Percentiles rank a stretch among this genome's conserved stretches.
These are phyloP conservation scores for Tyto alba DNA, from an alignment of 2,113 vertebrate species.

Conservation along the genomic window DNA sequence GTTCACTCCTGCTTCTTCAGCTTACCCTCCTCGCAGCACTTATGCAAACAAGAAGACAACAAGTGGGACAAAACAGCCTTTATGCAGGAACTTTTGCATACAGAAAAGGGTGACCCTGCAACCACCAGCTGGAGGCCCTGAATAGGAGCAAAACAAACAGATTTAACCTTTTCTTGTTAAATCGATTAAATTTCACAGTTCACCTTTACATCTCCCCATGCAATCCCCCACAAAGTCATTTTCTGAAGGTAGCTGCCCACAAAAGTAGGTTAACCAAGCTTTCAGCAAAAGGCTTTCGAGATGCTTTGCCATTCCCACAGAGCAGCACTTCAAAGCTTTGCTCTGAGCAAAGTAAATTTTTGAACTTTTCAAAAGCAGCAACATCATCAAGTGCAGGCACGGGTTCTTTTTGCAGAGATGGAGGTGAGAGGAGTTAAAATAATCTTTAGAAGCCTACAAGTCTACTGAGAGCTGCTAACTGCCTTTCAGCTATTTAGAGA, in stretches of 20 bases:
- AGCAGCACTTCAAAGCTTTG: constrained; percentile 46
- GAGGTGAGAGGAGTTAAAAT: background rate
- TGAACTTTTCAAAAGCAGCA: constrained; percentile 27
- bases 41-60: constrained; percentile 11
- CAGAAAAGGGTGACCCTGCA: constrained; percentile 8
- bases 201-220: background rate
- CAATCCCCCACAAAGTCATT: background rate
- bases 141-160: background rate
- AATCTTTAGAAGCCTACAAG: constrained; percentile 22
- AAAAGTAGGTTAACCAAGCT: constrained; percentile 5
- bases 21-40: background rate
- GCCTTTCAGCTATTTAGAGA: constrained; percentile 42
- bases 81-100: background rate
- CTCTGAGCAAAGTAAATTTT: constrained; percentile 31
- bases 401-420: background rate
- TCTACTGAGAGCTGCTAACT: background rate
- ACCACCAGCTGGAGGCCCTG: constrained; percentile 6
- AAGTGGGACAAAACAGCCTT: constrained; percentile 14
- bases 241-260: constrained; percentile 17
- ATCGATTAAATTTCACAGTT: background rate
- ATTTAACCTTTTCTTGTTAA: constrained; percentile 10
- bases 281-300: background rate
- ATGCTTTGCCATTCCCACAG: constrained; percentile 11
- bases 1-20: background rate
- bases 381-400: background rate